Percentiles rank a stretch among this genome's conserved stretches.
Evolutionary conservation across 2,113 vertebrate species (phyloP).

Genomic region (Tyrannus savana): DNA sequence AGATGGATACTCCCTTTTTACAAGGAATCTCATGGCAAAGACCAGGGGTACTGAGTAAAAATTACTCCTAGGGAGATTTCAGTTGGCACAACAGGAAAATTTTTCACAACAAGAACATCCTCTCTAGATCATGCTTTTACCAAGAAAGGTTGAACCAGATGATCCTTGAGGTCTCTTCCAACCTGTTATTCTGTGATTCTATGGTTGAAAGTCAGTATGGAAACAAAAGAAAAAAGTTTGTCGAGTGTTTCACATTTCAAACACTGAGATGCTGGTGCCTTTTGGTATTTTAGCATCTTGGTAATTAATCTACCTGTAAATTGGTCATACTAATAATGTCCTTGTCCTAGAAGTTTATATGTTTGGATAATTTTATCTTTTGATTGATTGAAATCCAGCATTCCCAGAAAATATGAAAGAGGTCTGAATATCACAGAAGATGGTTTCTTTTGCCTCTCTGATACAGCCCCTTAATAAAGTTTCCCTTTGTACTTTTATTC

Average conservation of each 20-base stretch:
- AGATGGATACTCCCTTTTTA: neutral
- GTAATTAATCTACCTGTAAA: neutral
- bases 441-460: neutral
- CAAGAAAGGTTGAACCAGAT: neutral
- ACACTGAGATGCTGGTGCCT: neutral
- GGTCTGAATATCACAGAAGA: neutral
- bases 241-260: neutral
- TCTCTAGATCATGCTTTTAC: neutral
- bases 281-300: neutral
- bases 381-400: neutral
- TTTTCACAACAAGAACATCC: neutral
- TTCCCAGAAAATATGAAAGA: neutral
- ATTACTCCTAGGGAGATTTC: neutral
- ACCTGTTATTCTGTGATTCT: neutral
- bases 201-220: neutral
- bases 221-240: neutral
- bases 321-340: neutral
- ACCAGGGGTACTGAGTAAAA: neutral
- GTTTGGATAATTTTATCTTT: neutral
- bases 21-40: neutral
- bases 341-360: neutral
- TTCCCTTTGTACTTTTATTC: neutral
- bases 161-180: neutral
- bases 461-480: neutral
- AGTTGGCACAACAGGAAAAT: neutral